These are phyloP conservation scores for Osmoderma eremita DNA, from an alignment of 2,888 invertebrate genomes.

Conservation along the genomic window DNA sequence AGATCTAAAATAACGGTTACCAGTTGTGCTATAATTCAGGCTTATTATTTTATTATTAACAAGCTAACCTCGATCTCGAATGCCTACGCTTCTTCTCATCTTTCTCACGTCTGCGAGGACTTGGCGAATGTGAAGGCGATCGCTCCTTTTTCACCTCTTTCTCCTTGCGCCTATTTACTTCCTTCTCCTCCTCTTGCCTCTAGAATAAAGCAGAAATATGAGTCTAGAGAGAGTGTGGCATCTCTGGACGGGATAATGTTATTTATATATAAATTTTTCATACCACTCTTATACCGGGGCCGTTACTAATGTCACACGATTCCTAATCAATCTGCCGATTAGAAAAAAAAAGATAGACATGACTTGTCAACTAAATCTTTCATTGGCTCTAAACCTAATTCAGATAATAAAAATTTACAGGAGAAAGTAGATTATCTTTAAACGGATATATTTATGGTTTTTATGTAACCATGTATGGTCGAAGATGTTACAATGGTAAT, in stretches of 20 bases:
- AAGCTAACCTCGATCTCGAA: constrained; percentile 65
- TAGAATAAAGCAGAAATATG: constrained; percentile 65
- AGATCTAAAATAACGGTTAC: constrained; percentile 55
- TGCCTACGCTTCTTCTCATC: constrained; percentile 61
- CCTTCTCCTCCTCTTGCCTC: constrained; percentile 81
- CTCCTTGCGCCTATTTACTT: constrained; percentile 75
- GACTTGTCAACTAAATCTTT: constrained; percentile 39
- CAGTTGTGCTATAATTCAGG: not conserved
- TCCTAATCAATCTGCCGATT: constrained; percentile 46
- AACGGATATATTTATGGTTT: constrained; percentile 2
- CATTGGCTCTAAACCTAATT: constrained; percentile 34
- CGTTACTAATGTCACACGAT: constrained; percentile 41
- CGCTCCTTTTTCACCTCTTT: constrained; percentile 66
- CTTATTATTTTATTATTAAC: not conserved
- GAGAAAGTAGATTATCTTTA: not conserved
- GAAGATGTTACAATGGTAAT: not conserved
- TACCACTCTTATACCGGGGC: constrained; percentile 46
- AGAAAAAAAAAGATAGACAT: constrained; percentile 42
- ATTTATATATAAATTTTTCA: constrained; percentile 45
- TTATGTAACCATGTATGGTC: too few relatives aligned
- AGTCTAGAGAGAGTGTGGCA: constrained; percentile 31
- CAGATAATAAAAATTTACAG: constrained; percentile 6
- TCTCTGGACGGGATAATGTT: constrained; percentile 34
- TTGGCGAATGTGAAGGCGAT: constrained; percentile 60
- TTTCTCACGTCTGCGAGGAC: constrained; percentile 59